phyloP scores from a whole-genome alignment of 2,797 vertebrate genomes.

The Bovichtus diacanthus region DNA sequence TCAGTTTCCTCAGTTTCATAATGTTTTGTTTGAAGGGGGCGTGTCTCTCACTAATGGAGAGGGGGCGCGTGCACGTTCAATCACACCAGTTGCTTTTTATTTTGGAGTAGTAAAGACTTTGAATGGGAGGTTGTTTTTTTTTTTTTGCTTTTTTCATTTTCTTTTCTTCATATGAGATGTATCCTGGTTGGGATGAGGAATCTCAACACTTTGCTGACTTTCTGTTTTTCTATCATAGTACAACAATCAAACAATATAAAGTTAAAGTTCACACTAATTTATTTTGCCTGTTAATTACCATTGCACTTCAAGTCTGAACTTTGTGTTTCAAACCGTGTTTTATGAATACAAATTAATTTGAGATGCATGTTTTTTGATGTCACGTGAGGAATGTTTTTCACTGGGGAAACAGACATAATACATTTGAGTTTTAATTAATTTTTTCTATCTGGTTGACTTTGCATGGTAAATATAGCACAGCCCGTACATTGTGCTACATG shows the following conservation, averaged over 20 bases:
- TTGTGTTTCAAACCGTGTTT: neutral
- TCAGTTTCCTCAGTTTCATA: slow-evolving; percentile 35
- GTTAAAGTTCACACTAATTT: neutral
- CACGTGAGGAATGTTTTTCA: neutral
- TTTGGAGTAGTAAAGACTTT: neutral
- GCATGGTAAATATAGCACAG: neutral
- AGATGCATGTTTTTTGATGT: neutral
- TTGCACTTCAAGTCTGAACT: neutral
- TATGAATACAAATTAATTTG: neutral
- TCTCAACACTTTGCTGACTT: neutral
- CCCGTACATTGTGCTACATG: neutral
- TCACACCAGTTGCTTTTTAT: slow-evolving; percentile 1
- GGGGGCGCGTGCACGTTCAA: neutral
- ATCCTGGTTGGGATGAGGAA: neutral
- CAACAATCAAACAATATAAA: neutral
- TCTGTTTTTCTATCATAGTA: neutral
- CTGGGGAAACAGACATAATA: neutral
- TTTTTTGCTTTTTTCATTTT: too few species aligned
- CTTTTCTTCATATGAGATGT: neutral
- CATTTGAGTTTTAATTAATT: neutral
- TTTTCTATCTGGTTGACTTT: neutral
- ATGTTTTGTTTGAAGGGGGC: slow-evolving; percentile 20
- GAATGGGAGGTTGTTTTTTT: neutral
- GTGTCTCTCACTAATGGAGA: neutral
- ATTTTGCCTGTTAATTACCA: neutral